Conservation (phyloP, 2,113 vertebrate species). For the Pavo muticus region DNA sequence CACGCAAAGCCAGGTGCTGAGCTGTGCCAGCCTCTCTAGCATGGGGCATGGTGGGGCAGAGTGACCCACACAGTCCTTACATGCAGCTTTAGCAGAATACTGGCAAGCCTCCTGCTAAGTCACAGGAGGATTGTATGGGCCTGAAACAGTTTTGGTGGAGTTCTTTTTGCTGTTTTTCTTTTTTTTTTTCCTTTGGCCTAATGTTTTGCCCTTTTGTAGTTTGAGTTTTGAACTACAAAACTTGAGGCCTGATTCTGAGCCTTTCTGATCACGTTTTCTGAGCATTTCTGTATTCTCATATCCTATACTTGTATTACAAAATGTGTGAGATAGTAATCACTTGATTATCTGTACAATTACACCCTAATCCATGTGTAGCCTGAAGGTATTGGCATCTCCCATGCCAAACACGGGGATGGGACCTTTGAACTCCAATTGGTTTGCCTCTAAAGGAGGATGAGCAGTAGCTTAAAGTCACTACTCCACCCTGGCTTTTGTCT, state of each 20-base stretch:
- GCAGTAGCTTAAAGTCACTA: neutral
- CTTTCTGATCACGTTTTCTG: neutral
- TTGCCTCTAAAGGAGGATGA: neutral
- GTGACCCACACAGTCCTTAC: fast-evolving
- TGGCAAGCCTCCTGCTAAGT: neutral
- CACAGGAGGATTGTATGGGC: neutral
- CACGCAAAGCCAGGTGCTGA: too few species aligned
- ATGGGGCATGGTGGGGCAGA: neutral
- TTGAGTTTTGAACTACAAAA: neutral
- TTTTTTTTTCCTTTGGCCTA: neutral
- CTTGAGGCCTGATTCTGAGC: neutral
- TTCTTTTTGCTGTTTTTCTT: neutral
- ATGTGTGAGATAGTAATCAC: neutral
- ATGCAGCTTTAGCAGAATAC: neutral
- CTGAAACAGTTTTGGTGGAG: neutral
- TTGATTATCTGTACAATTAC: neutral
- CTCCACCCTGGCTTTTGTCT: neutral
- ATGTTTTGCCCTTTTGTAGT: neutral
- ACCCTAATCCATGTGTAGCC: neutral
- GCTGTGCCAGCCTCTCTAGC: neutral
- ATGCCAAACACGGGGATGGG: neutral
- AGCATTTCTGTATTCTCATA: neutral
- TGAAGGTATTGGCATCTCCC: neutral
- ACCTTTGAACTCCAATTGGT: neutral
- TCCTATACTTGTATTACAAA: neutral